Evolutionary conservation across 2,113 vertebrate species (phyloP).

Genomic region (Platysternon megacephalum): DNA sequence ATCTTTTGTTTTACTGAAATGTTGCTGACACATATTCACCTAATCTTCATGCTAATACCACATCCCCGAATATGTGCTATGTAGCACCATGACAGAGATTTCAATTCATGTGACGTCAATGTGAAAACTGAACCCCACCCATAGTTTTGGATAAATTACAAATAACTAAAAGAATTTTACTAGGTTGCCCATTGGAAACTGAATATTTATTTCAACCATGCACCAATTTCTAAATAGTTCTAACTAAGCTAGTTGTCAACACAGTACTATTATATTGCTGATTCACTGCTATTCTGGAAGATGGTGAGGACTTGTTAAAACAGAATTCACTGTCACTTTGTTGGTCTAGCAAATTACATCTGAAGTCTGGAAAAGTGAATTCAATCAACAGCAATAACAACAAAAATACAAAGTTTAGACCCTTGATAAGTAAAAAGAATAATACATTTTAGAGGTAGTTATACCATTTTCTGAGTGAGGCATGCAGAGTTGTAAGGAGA

Average conservation of each 20-base stretch:
- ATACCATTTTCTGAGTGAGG: not conserved
- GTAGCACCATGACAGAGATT: slow-evolving; percentile 36
- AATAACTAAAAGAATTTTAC: slow-evolving; percentile 43
- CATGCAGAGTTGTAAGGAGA: not conserved
- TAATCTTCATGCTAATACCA: slow-evolving; percentile 22
- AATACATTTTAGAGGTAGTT: not conserved
- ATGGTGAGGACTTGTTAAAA: slow-evolving; percentile 29
- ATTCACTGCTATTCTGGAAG: slow-evolving; percentile 21
- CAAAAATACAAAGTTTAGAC: not conserved
- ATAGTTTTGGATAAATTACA: slow-evolving; percentile 28
- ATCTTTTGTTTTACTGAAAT: slow-evolving; percentile 14
- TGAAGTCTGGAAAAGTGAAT: slow-evolving; percentile 38
- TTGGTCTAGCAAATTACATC: slow-evolving; percentile 43
- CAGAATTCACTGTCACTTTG: not conserved
- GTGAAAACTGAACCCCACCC: slow-evolving; percentile 43
- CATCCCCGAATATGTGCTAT: slow-evolving; percentile 14
- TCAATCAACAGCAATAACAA: not conserved
- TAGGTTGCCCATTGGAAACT: slow-evolving; percentile 36
- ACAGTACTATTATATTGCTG: slow-evolving; percentile 9
- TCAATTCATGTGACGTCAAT: slow-evolving; percentile 7
- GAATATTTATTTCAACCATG: slow-evolving; percentile 60
- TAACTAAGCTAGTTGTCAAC: slow-evolving; percentile 38
- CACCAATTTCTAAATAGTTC: slow-evolving; percentile 33
- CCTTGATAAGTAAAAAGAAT: not conserved
- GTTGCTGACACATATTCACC: not conserved